Conservation (phyloP, 2,888 invertebrate species). For the Drosophila diplacantha region DNA sequence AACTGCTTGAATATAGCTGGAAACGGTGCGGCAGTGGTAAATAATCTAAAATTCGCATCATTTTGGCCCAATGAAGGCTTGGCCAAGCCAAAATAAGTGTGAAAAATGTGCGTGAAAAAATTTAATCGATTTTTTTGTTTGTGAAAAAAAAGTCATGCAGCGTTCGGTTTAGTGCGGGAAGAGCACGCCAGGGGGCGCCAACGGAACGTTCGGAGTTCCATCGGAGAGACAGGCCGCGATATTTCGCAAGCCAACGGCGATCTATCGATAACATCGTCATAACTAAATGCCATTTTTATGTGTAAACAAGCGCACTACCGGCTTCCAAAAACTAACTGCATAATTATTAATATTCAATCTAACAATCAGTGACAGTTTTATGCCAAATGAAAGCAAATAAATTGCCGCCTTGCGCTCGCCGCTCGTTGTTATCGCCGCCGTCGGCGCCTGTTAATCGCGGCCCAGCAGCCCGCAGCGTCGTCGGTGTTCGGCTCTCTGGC, state of each 20-base stretch:
- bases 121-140: slow-evolving; percentile 75
- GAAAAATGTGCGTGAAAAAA: slow-evolving; percentile 77
- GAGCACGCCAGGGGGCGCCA: slow-evolving; percentile 52
- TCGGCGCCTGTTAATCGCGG: slow-evolving; percentile 39
- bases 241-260: slow-evolving; percentile 48
- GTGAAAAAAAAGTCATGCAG: slow-evolving; percentile 69
- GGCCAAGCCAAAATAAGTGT: slow-evolving; percentile 59
- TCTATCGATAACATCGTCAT: slow-evolving; percentile 8
- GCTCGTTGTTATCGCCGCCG: slow-evolving; percentile 28
- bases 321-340: not conserved
- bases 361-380: not conserved
- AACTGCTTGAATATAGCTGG: slow-evolving; percentile 70
- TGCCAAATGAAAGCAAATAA: not conserved
- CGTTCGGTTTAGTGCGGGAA: slow-evolving; percentile 37
- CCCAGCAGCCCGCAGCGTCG: slow-evolving; percentile 54
- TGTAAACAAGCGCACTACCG: slow-evolving; percentile 1
- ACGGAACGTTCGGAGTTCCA: slow-evolving; percentile 50
- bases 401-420: not conserved
- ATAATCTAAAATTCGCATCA: slow-evolving; percentile 61
- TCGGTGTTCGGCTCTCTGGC: slow-evolving; percentile 75
- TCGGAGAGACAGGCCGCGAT: slow-evolving; percentile 54
- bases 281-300: slow-evolving; percentile 9
- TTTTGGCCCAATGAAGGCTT: slow-evolving; percentile 58
- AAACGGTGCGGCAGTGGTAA: slow-evolving; percentile 66
- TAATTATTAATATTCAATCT: not conserved